Conservation (phyloP, 2,888 invertebrate genomes). For the Dicycla oo region DNA sequence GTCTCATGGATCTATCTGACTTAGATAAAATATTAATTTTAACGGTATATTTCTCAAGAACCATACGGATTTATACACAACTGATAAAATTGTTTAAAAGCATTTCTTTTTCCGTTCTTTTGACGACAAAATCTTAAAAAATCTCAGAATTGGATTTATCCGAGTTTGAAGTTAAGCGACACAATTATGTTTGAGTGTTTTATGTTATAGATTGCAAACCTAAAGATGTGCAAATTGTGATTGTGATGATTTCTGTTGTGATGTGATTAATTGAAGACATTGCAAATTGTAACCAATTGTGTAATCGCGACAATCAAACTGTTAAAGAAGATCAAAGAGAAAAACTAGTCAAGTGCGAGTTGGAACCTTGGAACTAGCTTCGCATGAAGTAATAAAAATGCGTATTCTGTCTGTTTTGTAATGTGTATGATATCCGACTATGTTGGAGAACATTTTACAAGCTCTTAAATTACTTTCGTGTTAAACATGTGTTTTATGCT, state of each 20-base stretch:
- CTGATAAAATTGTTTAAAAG: too few relatives aligned
- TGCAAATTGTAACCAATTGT: slow-evolving; percentile 61
- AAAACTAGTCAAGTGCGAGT: slow-evolving; percentile 39
- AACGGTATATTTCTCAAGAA: too few relatives aligned
- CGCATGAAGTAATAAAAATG: slow-evolving; percentile 22
- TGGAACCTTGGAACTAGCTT: slow-evolving; percentile 1
- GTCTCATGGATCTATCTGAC: too few relatives aligned
- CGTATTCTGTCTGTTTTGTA: slow-evolving; percentile 2
- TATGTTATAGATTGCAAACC: too few relatives aligned
- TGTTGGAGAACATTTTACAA: background rate
- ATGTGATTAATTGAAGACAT: slow-evolving; percentile 60
- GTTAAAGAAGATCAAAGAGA: slow-evolving; percentile 64
- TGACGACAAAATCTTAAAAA: too few relatives aligned
- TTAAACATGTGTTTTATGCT: background rate
- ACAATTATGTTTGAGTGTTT: too few relatives aligned
- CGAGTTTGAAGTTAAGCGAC: too few relatives aligned
- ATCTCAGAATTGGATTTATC: too few relatives aligned
- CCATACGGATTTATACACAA: too few relatives aligned
- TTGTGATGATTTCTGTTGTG: slow-evolving; percentile 55
- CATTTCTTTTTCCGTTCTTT: too few relatives aligned
- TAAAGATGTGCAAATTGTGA: slow-evolving; percentile 7
- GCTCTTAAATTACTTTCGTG: background rate
- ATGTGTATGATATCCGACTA: slow-evolving; percentile 19
- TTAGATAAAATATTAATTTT: too few relatives aligned
- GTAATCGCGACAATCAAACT: slow-evolving; percentile 60